These are phyloP conservation scores for Coelopa frigida DNA, from an alignment of 1,140 invertebrate genomes.

Conservation along the genomic window DNA sequence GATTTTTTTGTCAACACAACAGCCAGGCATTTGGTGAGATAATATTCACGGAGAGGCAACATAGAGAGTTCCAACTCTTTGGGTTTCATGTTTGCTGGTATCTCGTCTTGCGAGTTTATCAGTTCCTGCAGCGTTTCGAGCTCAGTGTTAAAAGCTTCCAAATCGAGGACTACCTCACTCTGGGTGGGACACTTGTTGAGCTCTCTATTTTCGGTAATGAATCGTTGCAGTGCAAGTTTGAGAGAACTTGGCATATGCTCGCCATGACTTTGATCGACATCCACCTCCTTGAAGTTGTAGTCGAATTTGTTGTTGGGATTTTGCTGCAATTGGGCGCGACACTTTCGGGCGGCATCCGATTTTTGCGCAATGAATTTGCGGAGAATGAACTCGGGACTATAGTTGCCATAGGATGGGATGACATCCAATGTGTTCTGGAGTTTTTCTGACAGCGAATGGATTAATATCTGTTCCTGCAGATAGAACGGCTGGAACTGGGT, in stretches of 20 bases:
- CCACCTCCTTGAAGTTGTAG: background rate
- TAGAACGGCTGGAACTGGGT: slow-evolving; percentile 36
- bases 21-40: slow-evolving; percentile 5
- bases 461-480: slow-evolving; percentile 21
- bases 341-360: background rate
- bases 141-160: background rate
- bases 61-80: slow-evolving; percentile 9
- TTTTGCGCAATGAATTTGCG: slow-evolving; percentile 12
- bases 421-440: slow-evolving; percentile 8
- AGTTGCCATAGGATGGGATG: slow-evolving; percentile 12
- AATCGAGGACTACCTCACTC: background rate
- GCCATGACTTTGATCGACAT: background rate
- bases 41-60: slow-evolving; percentile 14
- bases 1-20: background rate
- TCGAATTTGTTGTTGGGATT: background rate
- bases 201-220: background rate
- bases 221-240: slow-evolving; percentile 2
- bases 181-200: no score
- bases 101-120: background rate
- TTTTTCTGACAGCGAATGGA: background rate
- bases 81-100: background rate
- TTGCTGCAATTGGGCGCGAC: background rate
- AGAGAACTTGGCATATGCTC: slow-evolving; percentile 2
- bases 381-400: background rate
- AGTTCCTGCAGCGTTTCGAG: slow-evolving; percentile 1